These are phyloP conservation scores for Nymphalis polychloros DNA, from an alignment of 2,888 invertebrate species.

Conservation along the genomic window DNA sequence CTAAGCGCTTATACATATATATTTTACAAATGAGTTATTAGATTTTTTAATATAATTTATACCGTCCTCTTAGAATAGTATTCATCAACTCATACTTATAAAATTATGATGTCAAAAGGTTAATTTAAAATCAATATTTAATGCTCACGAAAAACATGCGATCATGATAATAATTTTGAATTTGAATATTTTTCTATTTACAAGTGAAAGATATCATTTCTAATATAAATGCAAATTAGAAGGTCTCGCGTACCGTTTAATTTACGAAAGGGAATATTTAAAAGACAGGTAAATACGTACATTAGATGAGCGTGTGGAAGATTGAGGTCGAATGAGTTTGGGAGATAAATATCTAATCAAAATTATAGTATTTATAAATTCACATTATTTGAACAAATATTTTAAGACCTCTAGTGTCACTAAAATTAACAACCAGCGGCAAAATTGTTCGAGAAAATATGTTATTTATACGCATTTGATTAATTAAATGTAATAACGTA, in stretches of 20 bases:
- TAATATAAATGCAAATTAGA: constrained; percentile 39
- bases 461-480: too few species aligned
- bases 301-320: constrained; percentile 32
- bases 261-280: constrained; percentile 37
- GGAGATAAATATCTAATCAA: constrained; percentile 22
- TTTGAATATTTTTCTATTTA: constrained; percentile 26
- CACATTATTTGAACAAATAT: neutral
- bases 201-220: constrained; percentile 33
- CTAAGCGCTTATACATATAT: too few species aligned
- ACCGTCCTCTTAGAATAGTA: too few species aligned
- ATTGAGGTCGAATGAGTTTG: constrained; percentile 34
- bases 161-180: neutral
- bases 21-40: too few species aligned
- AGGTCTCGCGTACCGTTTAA: constrained; percentile 32
- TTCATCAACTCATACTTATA: too few species aligned
- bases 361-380: constrained; percentile 18
- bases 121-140: neutral
- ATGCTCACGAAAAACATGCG: neutral
- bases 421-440: too few species aligned
- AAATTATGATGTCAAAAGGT: neutral
- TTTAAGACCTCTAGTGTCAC: neutral
- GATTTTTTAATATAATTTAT: too few species aligned
- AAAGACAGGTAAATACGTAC: constrained; percentile 37
- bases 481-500: too few species aligned
- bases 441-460: too few species aligned